These are phyloP conservation scores for Neoniphon sammara DNA, from an alignment of 2,797 vertebrate genomes.

Conservation along the genomic window DNA sequence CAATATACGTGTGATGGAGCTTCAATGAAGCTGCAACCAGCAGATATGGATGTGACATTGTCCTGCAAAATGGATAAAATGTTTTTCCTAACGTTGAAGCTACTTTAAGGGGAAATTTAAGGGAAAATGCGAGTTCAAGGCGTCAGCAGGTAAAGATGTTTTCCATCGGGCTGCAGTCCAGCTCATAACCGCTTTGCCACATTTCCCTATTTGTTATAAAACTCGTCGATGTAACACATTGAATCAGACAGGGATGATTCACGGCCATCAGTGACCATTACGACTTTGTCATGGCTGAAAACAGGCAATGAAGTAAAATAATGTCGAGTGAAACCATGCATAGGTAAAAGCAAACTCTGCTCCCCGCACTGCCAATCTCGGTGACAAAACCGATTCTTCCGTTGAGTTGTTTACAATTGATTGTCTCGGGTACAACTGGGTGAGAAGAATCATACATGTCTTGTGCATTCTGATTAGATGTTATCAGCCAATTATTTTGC, in stretches of 20 bases:
- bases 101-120: no score
- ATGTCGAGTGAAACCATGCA: conserved; percentile 26
- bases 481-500: conserved; percentile 80
- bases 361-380: conserved; percentile 1
- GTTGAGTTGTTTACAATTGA: conserved; percentile 69
- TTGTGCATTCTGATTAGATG: conserved; percentile 77
- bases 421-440: conserved; percentile 70
- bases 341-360: conserved; percentile 63
- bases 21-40: no score
- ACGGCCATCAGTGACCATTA: not conserved
- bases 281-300: not conserved
- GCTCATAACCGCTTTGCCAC: not conserved
- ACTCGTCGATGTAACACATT: not conserved
- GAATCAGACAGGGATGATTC: not conserved
- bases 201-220: not conserved
- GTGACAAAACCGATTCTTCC: conserved; percentile 56
- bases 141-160: not conserved
- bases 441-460: conserved; percentile 72
- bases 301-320: conserved; percentile 10
- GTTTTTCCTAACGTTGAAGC: no score
- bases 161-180: not conserved
- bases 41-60: no score
- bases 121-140: no score
- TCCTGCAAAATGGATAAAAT: no score
- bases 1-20: no score